Evolutionary conservation across 2,888 invertebrate genomes (phyloP).

Genomic region (Agrochola macilenta): DNA sequence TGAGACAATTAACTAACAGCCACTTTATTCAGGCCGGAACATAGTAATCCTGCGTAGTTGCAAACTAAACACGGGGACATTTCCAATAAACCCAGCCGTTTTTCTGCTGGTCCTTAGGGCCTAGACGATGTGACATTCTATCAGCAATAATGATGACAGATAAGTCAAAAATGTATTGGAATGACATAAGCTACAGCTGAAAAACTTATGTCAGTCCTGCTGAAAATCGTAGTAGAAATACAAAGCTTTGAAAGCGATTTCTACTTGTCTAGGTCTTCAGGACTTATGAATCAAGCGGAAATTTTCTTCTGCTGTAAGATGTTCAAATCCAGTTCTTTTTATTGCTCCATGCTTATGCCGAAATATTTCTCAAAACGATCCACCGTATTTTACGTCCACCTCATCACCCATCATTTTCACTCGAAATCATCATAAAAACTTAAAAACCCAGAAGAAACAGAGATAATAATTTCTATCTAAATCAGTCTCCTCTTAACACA

Average conservation of each 20-base stretch:
- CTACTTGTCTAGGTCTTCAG: no score
- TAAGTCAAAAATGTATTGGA: neutral
- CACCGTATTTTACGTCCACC: neutral
- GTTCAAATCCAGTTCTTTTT: neutral
- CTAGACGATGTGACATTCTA: no score
- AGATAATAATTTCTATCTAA: conserved; percentile 58
- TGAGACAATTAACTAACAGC: no score
- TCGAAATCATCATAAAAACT: conserved; percentile 49
- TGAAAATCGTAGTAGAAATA: no score
- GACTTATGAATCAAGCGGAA: no score
- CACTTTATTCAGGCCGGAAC: neutral
- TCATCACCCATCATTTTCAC: conserved; percentile 11
- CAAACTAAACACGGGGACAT: no score
- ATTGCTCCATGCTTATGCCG: neutral
- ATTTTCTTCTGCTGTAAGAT: no score
- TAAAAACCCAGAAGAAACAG: conserved; percentile 48
- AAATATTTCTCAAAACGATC: neutral
- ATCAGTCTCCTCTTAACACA: conserved; percentile 76
- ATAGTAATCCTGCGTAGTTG: neutral
- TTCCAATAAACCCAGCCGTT: neutral
- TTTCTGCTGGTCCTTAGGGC: neutral
- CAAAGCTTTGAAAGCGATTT: no score
- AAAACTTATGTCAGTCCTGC: no score
- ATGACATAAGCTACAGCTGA: no score
- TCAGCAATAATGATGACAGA: neutral